Percentiles rank a stretch among this genome's conserved stretches.
Conservation (phyloP, 30 jellyfish, hydroid and myxozoan genomes). For the Nemopilema nomurai region DNA sequence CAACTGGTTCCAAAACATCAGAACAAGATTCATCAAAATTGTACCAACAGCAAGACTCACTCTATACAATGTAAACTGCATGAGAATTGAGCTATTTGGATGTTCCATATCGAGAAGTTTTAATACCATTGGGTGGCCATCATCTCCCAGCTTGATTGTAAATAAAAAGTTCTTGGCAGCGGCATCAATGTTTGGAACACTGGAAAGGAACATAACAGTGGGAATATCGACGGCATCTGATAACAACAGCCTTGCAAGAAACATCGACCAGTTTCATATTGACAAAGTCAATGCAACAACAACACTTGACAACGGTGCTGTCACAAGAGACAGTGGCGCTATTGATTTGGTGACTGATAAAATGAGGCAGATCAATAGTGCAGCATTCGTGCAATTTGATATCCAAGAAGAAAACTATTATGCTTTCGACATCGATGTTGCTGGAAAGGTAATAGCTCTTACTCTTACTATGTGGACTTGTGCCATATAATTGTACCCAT, state of each 20-base stretch:
- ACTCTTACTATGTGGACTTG: neutral
- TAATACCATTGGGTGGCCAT: neutral
- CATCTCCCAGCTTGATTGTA: neutral
- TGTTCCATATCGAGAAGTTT: slow-evolving; percentile 21
- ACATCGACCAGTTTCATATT: neutral
- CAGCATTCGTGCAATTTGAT: neutral
- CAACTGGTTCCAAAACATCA: slow-evolving; percentile 33
- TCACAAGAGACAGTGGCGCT: neutral
- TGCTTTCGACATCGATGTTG: neutral
- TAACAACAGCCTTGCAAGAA: neutral
- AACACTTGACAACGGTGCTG: neutral
- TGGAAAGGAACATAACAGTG: neutral
- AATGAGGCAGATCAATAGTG: neutral
- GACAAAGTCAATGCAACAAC: neutral
- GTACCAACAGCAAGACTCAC: slow-evolving; percentile 12
- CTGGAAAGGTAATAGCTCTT: neutral
- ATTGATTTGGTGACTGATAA: neutral
- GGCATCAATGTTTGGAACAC: neutral
- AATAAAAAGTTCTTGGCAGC: neutral
- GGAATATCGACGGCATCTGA: slow-evolving; percentile 19
- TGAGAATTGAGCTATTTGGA: slow-evolving; percentile 58
- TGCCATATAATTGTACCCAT: neutral
- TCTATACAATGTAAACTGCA: slow-evolving; percentile 3
- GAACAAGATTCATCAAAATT: slow-evolving; percentile 28
- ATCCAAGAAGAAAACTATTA: neutral